These are phyloP conservation scores for Vanessa tameamea DNA, from an alignment of 1,140 invertebrate genomes.

Conservation along the genomic window DNA sequence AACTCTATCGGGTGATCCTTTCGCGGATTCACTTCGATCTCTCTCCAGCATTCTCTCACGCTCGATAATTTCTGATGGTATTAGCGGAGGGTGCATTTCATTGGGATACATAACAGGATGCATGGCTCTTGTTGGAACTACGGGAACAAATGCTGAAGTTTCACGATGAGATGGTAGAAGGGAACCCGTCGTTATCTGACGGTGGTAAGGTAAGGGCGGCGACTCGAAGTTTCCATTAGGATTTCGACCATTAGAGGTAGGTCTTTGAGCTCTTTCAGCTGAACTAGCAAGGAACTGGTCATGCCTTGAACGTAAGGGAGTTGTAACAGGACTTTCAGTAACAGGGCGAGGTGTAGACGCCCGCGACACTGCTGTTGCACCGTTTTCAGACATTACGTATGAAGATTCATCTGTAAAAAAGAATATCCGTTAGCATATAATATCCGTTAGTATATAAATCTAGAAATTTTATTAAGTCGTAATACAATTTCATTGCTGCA, in stretches of 20 bases:
- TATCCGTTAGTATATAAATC: too few species aligned
- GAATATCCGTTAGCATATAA: background rate
- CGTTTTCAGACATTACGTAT: conserved; percentile 72
- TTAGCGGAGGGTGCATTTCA: conserved; percentile 83
- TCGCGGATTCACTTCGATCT: conserved; percentile 74
- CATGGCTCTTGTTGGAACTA: conserved; percentile 88
- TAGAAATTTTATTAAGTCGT: background rate
- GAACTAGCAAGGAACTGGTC: conserved; percentile 82
- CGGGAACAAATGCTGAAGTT: conserved; percentile 91
- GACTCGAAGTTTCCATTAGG: conserved; percentile 83
- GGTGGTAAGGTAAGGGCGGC: conserved; percentile 85
- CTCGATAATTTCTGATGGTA: conserved; percentile 81
- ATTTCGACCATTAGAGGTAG: conserved; percentile 78
- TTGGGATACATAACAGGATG: conserved; percentile 84
- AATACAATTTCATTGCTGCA: background rate
- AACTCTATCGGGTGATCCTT: conserved; percentile 71
- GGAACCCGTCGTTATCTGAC: conserved; percentile 82
- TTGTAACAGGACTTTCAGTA: conserved; percentile 58
- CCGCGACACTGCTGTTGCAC: conserved; percentile 67
- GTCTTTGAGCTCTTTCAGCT: conserved; percentile 69
- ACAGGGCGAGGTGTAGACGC: conserved; percentile 71
- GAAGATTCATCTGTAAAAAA: conserved; percentile 65
- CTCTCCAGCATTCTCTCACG: conserved; percentile 80
- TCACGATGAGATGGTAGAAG: conserved; percentile 84
- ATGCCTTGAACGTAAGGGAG: conserved; percentile 77